Base-by-base conservation (phyloP, 2,113 vertebrate species). In the Tetrao urogallus region DNA sequence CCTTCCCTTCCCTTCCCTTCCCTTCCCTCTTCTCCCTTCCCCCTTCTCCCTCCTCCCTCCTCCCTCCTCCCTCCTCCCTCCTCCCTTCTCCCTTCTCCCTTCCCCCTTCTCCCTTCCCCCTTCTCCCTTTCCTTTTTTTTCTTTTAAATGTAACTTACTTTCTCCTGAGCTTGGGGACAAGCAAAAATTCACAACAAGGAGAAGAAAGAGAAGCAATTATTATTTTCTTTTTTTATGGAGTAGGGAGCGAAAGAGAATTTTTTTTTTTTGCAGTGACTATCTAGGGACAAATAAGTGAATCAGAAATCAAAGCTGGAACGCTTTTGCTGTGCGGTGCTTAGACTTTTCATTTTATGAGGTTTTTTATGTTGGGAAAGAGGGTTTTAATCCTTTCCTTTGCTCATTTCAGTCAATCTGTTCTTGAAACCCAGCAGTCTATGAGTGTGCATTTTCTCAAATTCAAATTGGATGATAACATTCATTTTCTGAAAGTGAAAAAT, bases 401-500 rank as follows among this genome's bases (percentile, higher is more conserved):
- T 57, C 25, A 77, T 93, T 94, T 90, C 47, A 69, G 42, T 78
- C 50, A 78, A 60, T 3, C 13, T n/a, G 12, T 72, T 72, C 36
- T 69, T 85, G 79, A 92, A 87, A 64, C 13, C 32, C 60, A 72
- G 82, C 24, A 74, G 74, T 45, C 48, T 42, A 3, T 79, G 50
- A 83, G 25, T 11, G 60, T 69, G 32, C 61, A 78, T 48, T 77
- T 94, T 71, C 52, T 90, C 21, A 74, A 89, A 21, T 88, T 89
- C 56, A 78, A 63, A 72, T 73, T 2, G 6, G 24, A 47, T 66
- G 60, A 42, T 72, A 70, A 86, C 34, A 64, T 30, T 76, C 20
- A 78, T 67, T 80, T 88, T 85, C 75, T 90, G 22, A 45, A 71
- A 38, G 25, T 14, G 38, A 58, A 71, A 97, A 96, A 88, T 73